Conservation (phyloP, 2,797 vertebrate species). For the Cheracebus regulus region DNA sequence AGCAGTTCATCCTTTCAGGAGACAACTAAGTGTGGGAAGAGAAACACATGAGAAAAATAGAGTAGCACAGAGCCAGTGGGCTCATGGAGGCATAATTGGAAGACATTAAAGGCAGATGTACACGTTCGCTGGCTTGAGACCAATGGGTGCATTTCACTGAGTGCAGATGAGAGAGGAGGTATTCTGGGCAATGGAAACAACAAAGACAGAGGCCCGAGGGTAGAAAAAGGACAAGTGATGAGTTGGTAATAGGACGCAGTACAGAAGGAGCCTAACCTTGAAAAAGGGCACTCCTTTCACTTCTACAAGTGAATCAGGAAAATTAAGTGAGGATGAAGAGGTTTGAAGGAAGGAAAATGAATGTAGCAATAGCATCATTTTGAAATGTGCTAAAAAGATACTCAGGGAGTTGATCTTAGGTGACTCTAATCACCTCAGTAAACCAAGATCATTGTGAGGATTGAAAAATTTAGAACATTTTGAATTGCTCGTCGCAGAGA, state of each 20-base stretch:
- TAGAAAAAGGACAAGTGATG: neutral
- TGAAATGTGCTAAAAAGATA: neutral
- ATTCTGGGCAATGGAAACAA: neutral
- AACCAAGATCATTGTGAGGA: neutral
- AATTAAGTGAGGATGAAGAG: neutral
- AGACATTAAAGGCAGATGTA: accelerated
- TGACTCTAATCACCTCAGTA: neutral
- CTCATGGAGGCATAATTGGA: neutral
- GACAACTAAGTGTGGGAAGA: neutral
- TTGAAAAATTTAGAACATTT: neutral
- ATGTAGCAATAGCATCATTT: neutral
- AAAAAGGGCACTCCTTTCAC: neutral
- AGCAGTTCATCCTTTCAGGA: neutral
- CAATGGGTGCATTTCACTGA: neutral
- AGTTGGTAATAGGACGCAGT: neutral
- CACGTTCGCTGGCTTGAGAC: neutral
- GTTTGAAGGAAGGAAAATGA: neutral
- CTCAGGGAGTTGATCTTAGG: neutral
- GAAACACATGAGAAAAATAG: neutral
- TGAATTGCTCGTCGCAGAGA: neutral
- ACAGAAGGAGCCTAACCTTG: neutral
- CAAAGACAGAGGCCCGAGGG: neutral
- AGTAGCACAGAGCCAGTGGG: neutral
- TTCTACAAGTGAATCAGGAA: neutral
- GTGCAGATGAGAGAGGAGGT: neutral